These are phyloP conservation scores for Apodemus agrarius DNA, from an alignment of 2,797 vertebrate species.

Conservation along the genomic window DNA sequence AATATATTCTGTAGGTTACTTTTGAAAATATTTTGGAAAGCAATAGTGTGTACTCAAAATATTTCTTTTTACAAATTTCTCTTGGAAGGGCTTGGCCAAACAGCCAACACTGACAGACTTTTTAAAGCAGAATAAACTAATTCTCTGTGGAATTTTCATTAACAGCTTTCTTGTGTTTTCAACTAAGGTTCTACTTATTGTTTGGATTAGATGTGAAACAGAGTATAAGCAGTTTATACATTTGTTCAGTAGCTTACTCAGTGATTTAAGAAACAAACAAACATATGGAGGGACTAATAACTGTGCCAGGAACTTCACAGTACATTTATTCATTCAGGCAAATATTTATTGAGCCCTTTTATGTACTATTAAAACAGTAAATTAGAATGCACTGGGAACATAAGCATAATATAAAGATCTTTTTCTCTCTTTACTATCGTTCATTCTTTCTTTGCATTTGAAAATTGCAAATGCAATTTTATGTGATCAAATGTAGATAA, in stretches of 20 bases:
- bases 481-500: not conserved
- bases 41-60: not conserved
- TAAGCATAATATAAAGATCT: not conserved
- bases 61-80: slow-evolving; percentile 12
- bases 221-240: not conserved
- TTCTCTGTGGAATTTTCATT: slow-evolving; percentile 28
- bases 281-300: slow-evolving; percentile 30
- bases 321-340: slow-evolving; percentile 41
- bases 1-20: slow-evolving; percentile 21
- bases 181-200: slow-evolving; percentile 2
- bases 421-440: slow-evolving; percentile 5
- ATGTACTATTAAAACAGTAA: slow-evolving; percentile 40
- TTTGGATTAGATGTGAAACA: slow-evolving; percentile 45
- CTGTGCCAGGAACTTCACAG: not conserved
- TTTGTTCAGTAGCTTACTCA: slow-evolving; percentile 22
- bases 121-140: slow-evolving; percentile 14
- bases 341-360: slow-evolving; percentile 40
- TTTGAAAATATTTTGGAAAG: slow-evolving; percentile 42
- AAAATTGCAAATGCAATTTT: not conserved
- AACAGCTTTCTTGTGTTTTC: slow-evolving; percentile 57
- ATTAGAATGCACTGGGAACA: not conserved
- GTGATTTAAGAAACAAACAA: slow-evolving; percentile 14
- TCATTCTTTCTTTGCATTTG: slow-evolving; percentile 17
- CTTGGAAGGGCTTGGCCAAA: not conserved
- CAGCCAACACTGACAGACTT: not conserved